Evolutionary conservation across 1,140 invertebrate species (phyloP).

Genomic region (Druon quercuslanigerum): DNA sequence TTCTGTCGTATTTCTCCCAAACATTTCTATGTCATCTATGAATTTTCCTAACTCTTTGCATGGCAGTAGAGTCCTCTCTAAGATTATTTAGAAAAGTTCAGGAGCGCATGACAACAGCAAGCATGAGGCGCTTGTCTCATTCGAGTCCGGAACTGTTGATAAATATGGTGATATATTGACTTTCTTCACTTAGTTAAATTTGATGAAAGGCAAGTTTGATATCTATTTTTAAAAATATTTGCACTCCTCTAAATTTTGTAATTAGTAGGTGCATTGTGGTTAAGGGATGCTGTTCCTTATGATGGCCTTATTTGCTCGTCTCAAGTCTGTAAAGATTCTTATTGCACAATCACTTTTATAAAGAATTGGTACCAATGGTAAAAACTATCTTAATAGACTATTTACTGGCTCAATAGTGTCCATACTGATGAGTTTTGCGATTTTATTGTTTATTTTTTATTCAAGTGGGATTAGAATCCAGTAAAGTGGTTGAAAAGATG

Average conservation of each 20-base stretch:
- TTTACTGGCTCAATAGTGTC: not conserved
- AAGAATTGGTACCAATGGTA: not conserved
- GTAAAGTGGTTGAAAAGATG: not conserved
- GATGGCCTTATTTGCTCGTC: not conserved
- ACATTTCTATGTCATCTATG: not conserved
- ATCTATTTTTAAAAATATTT: not conserved
- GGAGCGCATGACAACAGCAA: not conserved
- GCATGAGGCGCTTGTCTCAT: not conserved
- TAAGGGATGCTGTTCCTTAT: not conserved
- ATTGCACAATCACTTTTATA: not conserved
- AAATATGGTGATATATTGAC: not conserved
- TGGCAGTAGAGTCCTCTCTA: not conserved
- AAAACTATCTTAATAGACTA: not conserved
- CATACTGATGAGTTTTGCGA: too few species aligned
- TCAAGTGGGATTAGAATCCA: not conserved
- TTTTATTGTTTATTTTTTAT: not conserved
- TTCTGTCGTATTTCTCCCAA: not conserved
- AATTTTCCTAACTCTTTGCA: not conserved
- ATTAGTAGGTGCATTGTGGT: not conserved
- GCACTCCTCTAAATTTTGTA: not conserved
- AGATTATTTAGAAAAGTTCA: not conserved
- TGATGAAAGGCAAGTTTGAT: not conserved
- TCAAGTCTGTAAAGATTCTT: not conserved
- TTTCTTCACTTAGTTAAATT: not conserved
- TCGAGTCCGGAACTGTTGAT: not conserved